A percentile compares a stretch with the other conserved stretches of the same genome.
phyloP scores from a whole-genome alignment of 2,113 vertebrate species.

The Silurus asotus region DNA sequence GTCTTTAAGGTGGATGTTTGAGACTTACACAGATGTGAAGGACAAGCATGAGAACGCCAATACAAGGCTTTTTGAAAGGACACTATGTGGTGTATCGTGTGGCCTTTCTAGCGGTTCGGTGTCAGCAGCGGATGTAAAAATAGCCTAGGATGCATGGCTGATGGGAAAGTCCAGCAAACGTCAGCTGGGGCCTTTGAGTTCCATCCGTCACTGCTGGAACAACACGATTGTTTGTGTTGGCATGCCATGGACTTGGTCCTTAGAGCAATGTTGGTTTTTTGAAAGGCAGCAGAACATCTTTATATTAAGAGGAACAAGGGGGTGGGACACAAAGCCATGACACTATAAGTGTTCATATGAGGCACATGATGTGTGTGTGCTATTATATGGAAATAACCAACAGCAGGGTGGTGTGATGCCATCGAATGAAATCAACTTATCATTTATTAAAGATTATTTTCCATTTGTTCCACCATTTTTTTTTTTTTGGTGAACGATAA shows the following conservation, averaged over 20 bases:
- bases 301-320: neutral
- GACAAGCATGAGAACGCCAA: neutral
- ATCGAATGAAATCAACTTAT: neutral
- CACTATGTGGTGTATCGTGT: conserved; percentile 28
- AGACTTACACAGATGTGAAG: neutral
- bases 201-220: conserved; percentile 65
- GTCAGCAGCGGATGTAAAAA: conserved; percentile 67
- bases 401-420: neutral
- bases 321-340: neutral
- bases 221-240: conserved; percentile 54
- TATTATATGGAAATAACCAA: neutral
- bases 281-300: neutral
- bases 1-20: neutral
- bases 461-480: too few relatives aligned
- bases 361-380: neutral
- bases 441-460: neutral
- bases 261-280: conserved; percentile 30
- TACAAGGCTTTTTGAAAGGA: conserved; percentile 6
- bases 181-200: conserved; percentile 71
- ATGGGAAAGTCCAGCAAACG: conserved; percentile 72
- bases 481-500: too few relatives aligned
- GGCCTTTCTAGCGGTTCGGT: conserved; percentile 41
- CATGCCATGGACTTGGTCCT: conserved; percentile 53
- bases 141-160: conserved; percentile 65
- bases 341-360: neutral